Percentiles rank a stretch among this genome's conserved stretches.
Conservation (phyloP, 2,888 invertebrate genomes). For the Itoplectis maculator region DNA sequence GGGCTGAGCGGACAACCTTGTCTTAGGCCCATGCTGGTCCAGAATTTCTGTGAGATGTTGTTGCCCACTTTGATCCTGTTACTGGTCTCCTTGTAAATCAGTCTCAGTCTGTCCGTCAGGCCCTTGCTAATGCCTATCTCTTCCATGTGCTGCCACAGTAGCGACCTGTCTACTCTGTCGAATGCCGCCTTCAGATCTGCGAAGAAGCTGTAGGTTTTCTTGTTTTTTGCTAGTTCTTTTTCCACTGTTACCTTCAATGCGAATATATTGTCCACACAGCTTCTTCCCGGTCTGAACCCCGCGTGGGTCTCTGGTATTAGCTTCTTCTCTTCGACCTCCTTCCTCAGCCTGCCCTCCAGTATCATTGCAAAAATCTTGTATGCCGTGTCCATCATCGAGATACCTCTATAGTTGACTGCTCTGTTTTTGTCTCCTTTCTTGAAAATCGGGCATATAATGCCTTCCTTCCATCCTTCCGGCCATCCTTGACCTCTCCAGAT, state of each 20-base stretch:
- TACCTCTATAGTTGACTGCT: neutral
- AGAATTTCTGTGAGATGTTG: constrained; percentile 49
- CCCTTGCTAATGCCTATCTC: constrained; percentile 35
- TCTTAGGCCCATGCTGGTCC: constrained; percentile 64
- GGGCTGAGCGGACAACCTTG: constrained; percentile 70
- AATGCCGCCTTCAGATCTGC: constrained; percentile 70
- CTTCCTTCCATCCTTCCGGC: neutral
- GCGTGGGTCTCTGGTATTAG: neutral
- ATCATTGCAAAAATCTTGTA: neutral
- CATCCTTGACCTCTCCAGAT: neutral
- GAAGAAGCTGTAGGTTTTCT: constrained; percentile 56
- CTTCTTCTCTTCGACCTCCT: neutral
- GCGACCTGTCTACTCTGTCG: constrained; percentile 64
- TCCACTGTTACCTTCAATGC: constrained; percentile 53
- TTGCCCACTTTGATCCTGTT: constrained; percentile 47
- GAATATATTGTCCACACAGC: constrained; percentile 63
- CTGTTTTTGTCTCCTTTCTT: neutral
- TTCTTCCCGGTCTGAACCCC: constrained; percentile 48
- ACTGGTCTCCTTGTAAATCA: constrained; percentile 55
- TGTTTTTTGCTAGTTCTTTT: constrained; percentile 31
- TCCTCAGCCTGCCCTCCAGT: neutral
- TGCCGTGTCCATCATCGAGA: neutral
- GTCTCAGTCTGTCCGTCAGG: constrained; percentile 29
- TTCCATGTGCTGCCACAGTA: constrained; percentile 63
- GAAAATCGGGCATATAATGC: neutral